Base-by-base conservation (phyloP, 2,888 invertebrate genomes). In the Mythimna ferrago region DNA sequence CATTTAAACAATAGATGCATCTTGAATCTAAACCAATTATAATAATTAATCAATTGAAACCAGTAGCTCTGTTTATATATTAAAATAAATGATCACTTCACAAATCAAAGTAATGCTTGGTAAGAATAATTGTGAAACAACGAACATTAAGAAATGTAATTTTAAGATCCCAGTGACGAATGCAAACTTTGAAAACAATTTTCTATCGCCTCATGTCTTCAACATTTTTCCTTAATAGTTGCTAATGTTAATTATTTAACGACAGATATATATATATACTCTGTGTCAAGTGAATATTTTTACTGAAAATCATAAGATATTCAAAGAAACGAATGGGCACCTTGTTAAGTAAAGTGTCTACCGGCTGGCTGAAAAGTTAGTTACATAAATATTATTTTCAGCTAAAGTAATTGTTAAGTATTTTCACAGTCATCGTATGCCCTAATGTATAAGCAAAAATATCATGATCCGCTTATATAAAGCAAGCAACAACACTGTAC, bases 91-190 rank as follows among this genome's bases (percentile, higher is more conserved):
- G 80, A 81, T 80, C 76, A 80, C 60, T 81, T 84, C 82, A 79
- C 84, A 76, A 80, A 82, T 80, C 82, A 87, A 87, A 89, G 87
- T 91, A 89, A 88, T 63, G 73, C 70, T 75, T 74, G 76, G 54
- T 85, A 89, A 88, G 87, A 91, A 92, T 91, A 69, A 68, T 91
- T 91, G 92, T 87, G 81, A 83, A 91, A 94, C 95, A 95, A 95
- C 95, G 95, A 95, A 95, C 91, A 90, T 90, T 90, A 89, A 88
- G 82, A 89, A 89, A 89, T 89, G 87, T 92, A 90, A 89, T 89
- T 88, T 85, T 92, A 91, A 88, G 89, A 85, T 85, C 86, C 80
- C 75, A 80, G 73, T 73, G 76, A 67, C 78, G 72, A 82, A 81
- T 73, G 80, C 78, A 79, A 82, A 79, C 73, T 78, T 82, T 80